These are phyloP conservation scores for Australoheros scitulus DNA, from an alignment of 2,113 vertebrate genomes.

Conservation along the genomic window DNA sequence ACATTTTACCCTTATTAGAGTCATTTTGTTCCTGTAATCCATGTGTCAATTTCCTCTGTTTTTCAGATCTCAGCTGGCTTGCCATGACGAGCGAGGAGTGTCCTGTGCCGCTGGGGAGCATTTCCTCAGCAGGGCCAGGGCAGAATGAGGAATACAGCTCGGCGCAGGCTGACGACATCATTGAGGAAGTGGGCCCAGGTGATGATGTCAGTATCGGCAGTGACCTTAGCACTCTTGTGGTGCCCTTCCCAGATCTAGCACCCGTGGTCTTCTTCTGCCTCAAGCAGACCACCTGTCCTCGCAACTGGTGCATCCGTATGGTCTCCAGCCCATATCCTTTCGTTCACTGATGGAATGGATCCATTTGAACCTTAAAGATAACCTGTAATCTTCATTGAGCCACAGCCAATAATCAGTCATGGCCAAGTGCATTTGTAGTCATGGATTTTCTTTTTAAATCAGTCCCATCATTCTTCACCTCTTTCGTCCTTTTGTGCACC, in stretches of 20 bases:
- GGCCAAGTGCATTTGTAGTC: not conserved
- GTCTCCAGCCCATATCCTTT: slow-evolving; percentile 99
- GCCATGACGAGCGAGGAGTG: slow-evolving; percentile 88
- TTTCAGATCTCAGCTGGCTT: slow-evolving; percentile 74
- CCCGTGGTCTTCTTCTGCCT: slow-evolving; percentile 98
- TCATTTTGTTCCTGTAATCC: not conserved
- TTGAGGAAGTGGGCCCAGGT: slow-evolving; percentile 80
- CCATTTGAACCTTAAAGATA: not conserved
- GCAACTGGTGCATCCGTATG: slow-evolving; percentile 98
- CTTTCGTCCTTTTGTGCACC: not conserved
- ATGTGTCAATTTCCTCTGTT: not conserved
- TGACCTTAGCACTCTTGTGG: slow-evolving; percentile 82
- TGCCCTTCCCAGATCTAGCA: slow-evolving; percentile 93
- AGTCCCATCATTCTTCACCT: not conserved
- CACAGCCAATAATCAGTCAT: not conserved
- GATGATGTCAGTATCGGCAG: slow-evolving; percentile 83
- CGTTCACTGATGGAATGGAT: not conserved
- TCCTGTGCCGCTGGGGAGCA: slow-evolving; percentile 80
- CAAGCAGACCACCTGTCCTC: slow-evolving; percentile 95
- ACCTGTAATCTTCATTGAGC: not conserved
- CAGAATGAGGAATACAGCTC: slow-evolving; percentile 76
- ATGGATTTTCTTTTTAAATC: not conserved
- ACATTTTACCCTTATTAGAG: not conserved
- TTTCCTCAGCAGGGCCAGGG: slow-evolving; percentile 73
- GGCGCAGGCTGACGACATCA: slow-evolving; percentile 77